These are phyloP conservation scores for Mixornis gularis DNA, from an alignment of 2,113 vertebrate species.

Conservation along the genomic window DNA sequence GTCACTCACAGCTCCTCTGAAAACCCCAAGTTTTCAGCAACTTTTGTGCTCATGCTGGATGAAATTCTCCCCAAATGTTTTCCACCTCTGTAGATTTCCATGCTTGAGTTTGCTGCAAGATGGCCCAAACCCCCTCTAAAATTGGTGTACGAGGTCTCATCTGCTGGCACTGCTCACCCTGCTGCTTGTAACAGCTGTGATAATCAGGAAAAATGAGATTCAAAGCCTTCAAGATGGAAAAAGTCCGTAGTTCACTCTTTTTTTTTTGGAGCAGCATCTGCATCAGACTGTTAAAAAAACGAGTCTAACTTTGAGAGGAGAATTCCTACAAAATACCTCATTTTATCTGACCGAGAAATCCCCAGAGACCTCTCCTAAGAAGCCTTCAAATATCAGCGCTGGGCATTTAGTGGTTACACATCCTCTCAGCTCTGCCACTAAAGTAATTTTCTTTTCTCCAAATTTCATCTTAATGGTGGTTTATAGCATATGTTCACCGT, in stretches of 20 bases:
- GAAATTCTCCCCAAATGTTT: background rate
- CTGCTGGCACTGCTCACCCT: slow-evolving; percentile 37
- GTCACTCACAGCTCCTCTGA: background rate
- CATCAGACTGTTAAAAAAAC: background rate
- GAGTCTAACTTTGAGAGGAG: background rate
- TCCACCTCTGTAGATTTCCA: background rate
- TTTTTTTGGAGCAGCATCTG: background rate
- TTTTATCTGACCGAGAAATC: slow-evolving; percentile 27
- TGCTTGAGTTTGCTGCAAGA: background rate
- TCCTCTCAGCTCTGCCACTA: slow-evolving; percentile 23
- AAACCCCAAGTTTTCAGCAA: background rate
- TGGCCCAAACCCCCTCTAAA: background rate
- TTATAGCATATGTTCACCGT: slow-evolving; percentile 40
- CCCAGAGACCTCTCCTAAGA: slow-evolving; percentile 21
- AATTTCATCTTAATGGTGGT: slow-evolving; percentile 59
- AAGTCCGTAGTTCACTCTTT: slow-evolving; percentile 20
- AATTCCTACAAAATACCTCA: slow-evolving; percentile 1
- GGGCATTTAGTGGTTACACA: slow-evolving; percentile 35
- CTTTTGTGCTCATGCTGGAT: background rate
- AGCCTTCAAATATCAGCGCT: slow-evolving; percentile 20
- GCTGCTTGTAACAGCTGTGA: slow-evolving; percentile 49
- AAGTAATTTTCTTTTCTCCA: slow-evolving; percentile 56
- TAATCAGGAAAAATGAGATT: slow-evolving; percentile 57
- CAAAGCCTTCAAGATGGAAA: slow-evolving; percentile 42
- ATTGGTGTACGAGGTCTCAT: background rate